These are phyloP conservation scores for Drosophila cardini DNA, from an alignment of 1,140 invertebrate species.

Conservation along the genomic window DNA sequence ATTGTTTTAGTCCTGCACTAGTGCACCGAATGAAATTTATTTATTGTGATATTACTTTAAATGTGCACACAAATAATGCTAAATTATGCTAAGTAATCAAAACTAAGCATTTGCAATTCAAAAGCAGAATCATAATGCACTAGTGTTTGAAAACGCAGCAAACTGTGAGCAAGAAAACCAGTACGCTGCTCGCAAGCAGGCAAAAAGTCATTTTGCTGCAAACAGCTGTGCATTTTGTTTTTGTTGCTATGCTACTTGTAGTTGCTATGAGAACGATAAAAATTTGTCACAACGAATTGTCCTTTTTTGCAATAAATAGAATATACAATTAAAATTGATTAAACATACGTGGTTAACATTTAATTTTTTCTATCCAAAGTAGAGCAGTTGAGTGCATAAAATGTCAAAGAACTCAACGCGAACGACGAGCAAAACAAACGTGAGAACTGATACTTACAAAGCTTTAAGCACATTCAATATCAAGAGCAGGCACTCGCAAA, in stretches of 20 bases:
- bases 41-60: constrained; percentile 82
- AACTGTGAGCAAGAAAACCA: background rate
- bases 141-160: constrained; percentile 23
- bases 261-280: constrained; percentile 61
- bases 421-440: constrained; percentile 51
- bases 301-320: constrained; percentile 31
- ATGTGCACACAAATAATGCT: constrained; percentile 35
- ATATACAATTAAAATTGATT: constrained; percentile 67
- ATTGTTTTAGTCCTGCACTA: constrained; percentile 23
- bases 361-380: constrained; percentile 5
- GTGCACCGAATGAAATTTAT: constrained; percentile 56
- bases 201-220: background rate
- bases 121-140: background rate
- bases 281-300: constrained; percentile 63
- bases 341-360: constrained; percentile 47
- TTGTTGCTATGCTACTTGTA: constrained; percentile 52
- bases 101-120: constrained; percentile 12
- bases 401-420: constrained; percentile 62
- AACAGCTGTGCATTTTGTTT: constrained; percentile 59
- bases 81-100: constrained; percentile 49
- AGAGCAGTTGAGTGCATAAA: constrained; percentile 2
- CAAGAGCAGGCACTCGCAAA: constrained; percentile 4
- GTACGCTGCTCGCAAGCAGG: constrained; percentile 28
- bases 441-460: constrained; percentile 40
- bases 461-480: background rate